Evolutionary conservation across 2,113 vertebrate genomes (phyloP).

Genomic region (Larimichthys polyactis): DNA sequence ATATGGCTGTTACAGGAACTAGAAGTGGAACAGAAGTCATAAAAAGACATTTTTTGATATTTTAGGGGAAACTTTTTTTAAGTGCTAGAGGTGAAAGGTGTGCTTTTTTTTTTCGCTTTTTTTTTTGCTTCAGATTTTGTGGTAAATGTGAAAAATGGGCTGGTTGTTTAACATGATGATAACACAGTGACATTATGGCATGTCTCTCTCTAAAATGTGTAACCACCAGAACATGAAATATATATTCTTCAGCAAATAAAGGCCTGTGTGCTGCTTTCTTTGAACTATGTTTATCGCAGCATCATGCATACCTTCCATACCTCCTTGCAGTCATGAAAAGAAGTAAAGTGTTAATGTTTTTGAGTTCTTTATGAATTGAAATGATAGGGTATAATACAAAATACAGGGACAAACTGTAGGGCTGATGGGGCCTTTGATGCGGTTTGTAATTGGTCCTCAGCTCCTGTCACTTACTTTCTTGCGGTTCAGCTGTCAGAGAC

Average conservation of each 20-base stretch:
- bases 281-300: not conserved
- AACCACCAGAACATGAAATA: not conserved
- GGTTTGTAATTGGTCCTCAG: slow-evolving; percentile 34
- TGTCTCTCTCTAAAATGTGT: not conserved
- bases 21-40: slow-evolving; percentile 86
- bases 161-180: slow-evolving; percentile 5
- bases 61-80: slow-evolving; percentile 71
- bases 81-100: slow-evolving; percentile 51
- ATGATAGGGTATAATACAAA: not conserved
- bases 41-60: slow-evolving; percentile 74
- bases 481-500: slow-evolving; percentile 45
- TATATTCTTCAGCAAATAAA: slow-evolving; percentile 7
- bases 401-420: not conserved
- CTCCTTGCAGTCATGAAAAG: not conserved
- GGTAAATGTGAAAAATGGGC: not conserved
- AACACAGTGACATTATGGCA: not conserved
- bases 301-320: not conserved
- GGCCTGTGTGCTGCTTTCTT: not conserved
- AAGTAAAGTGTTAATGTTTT: not conserved
- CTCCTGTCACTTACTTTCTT: slow-evolving; percentile 50
- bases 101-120: slow-evolving; percentile 20
- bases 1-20: slow-evolving; percentile 83
- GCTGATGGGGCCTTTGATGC: slow-evolving; percentile 14
- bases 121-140: slow-evolving; percentile 18
- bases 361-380: not conserved